Percentiles rank a stretch among this genome's conserved stretches.
Conservation (phyloP, 1,140 invertebrate genomes). For the Pseudobourletiella spinata region DNA sequence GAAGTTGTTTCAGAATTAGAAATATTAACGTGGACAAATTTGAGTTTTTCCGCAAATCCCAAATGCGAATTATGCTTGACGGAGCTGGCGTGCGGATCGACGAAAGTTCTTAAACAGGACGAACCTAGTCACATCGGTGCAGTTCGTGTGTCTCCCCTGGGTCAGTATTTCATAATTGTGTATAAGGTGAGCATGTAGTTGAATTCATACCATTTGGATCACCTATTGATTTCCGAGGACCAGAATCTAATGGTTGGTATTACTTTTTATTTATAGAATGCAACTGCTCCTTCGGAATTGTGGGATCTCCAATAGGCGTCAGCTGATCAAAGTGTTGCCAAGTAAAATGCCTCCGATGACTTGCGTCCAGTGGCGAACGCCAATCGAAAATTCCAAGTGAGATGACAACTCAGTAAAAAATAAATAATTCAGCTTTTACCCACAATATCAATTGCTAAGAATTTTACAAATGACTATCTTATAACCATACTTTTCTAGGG, state of each 20-base stretch:
- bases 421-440: not conserved
- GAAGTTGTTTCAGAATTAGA: conserved; percentile 23
- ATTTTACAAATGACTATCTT: not conserved
- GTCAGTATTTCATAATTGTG: conserved; percentile 29
- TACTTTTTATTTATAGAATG: conserved; percentile 22
- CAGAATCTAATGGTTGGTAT: not conserved
- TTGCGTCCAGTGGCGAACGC: conserved; percentile 28
- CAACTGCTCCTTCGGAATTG: conserved; percentile 29
- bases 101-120: conserved; percentile 23
- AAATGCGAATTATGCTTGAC: conserved; percentile 32
- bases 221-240: not conserved
- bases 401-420: too few relatives aligned
- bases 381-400: conserved; percentile 18
- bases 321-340: conserved; percentile 32
- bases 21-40: conserved; percentile 26
- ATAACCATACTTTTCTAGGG: conserved; percentile 15
- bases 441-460: not conserved
- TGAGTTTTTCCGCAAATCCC: conserved; percentile 31
- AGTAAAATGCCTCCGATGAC: conserved; percentile 33
- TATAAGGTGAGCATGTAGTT: conserved; percentile 29
- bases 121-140: conserved; percentile 26
- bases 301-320: conserved; percentile 28
- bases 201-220: too few relatives aligned
- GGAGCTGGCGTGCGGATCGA: conserved; percentile 18
- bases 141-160: conserved; percentile 25